Evolutionary conservation across 2,797 vertebrate species (phyloP).

Genomic region (Buphagus erythrorhynchus): DNA sequence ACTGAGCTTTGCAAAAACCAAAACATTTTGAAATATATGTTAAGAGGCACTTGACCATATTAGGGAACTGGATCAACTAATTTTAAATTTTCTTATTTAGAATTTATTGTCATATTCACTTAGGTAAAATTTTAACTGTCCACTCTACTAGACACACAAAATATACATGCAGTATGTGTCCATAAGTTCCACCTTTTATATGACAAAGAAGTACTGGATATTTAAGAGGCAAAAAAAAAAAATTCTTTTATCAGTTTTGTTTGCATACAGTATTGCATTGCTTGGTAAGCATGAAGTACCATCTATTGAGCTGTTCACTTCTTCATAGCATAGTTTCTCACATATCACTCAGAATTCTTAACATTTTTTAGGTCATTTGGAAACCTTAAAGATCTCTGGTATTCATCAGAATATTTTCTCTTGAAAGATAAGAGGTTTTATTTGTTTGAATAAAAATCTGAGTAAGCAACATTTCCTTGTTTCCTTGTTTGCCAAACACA

Average conservation of each 20-base stretch:
- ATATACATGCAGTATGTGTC: neutral
- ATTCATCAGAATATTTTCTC: neutral
- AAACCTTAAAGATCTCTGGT: neutral
- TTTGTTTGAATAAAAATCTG: neutral
- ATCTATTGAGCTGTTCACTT: neutral
- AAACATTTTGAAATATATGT: neutral
- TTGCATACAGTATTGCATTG: neutral
- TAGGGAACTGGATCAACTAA: neutral
- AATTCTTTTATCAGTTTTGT: neutral
- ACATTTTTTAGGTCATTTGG: slow-evolving; percentile 7
- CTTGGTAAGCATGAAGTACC: neutral
- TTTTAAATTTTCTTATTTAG: neutral
- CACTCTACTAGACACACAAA: neutral
- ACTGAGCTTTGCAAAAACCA: neutral
- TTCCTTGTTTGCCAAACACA: neutral
- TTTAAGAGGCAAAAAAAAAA: neutral
- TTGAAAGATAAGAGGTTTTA: neutral
- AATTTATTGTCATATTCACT: neutral
- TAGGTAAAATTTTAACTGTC: neutral
- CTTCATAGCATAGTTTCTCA: neutral
- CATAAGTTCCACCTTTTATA: neutral
- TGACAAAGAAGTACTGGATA: neutral
- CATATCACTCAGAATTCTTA: neutral
- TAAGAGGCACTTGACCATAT: neutral
- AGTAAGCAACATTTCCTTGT: neutral